These are phyloP conservation scores for Drosophila mulleri DNA, from an alignment of 2,888 invertebrate species.

Conservation along the genomic window DNA sequence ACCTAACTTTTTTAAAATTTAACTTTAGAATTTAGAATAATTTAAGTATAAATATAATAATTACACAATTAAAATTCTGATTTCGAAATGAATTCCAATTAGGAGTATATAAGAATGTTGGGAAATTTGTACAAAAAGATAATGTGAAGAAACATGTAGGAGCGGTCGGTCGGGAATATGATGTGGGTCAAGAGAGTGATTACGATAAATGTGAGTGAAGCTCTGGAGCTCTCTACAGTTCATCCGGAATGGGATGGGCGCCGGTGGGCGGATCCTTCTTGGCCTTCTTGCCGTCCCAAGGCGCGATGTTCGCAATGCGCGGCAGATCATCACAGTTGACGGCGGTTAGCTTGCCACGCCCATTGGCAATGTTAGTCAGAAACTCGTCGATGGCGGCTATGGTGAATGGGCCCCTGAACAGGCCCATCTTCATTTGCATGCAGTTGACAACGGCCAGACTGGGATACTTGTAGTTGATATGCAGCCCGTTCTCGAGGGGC, in stretches of 20 bases:
- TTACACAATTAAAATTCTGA: not conserved
- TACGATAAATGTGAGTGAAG: not conserved
- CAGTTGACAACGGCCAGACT: conserved; percentile 16
- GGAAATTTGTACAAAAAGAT: too few species aligned
- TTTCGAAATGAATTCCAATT: not conserved
- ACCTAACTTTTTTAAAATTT: too few species aligned
- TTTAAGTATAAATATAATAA: not conserved
- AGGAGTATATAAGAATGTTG: not conserved
- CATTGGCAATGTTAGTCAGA: not conserved
- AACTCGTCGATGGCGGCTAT: not conserved
- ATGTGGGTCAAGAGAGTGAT: not conserved
- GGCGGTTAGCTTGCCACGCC: not conserved
- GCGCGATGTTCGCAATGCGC: not conserved
- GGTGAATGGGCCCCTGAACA: not conserved
- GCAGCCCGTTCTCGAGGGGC: conserved; percentile 3
- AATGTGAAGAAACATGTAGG: not conserved
- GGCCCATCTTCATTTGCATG: not conserved
- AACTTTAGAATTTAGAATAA: not conserved
- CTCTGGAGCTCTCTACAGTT: not conserved
- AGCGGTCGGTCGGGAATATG: too few species aligned
- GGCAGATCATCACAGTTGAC: conserved; percentile 10
- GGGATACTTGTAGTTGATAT: not conserved
- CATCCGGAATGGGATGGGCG: not conserved
- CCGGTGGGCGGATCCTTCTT: not conserved
- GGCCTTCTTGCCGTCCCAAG: conserved; percentile 6